Conservation (phyloP, 1,140 invertebrate species). For the Lineus longissimus region DNA sequence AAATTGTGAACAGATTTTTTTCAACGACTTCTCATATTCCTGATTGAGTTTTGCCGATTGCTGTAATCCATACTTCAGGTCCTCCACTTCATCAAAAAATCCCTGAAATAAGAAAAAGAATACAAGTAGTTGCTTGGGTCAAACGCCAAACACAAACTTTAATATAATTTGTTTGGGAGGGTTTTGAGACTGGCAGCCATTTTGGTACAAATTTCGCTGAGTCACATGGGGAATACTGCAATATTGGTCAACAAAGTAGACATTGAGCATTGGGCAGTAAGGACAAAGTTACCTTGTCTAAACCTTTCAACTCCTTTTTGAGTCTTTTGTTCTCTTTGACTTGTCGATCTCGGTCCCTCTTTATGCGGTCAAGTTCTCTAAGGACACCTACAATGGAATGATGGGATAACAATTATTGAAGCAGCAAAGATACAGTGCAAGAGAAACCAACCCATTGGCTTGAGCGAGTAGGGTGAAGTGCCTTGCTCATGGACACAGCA, state of each 20-base stretch:
- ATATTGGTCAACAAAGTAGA: too few relatives aligned
- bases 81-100: conserved; percentile 48
- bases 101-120: conserved; percentile 27
- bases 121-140: neutral
- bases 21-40: conserved; percentile 37
- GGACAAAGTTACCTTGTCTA: conserved; percentile 26
- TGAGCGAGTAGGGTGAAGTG: too few relatives aligned
- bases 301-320: conserved; percentile 34
- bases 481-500: too few relatives aligned
- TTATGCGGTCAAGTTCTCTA: conserved; percentile 21
- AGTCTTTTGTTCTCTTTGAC: conserved; percentile 33
- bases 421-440: too few relatives aligned
- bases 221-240: too few relatives aligned
- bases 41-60: conserved; percentile 40
- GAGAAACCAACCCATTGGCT: too few relatives aligned
- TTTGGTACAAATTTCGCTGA: too few relatives aligned
- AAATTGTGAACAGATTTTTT: conserved; percentile 36
- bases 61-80: conserved; percentile 40
- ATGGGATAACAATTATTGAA: too few relatives aligned
- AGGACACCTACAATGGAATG: too few relatives aligned
- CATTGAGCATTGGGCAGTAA: neutral
- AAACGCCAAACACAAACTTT: too few relatives aligned
- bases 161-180: too few relatives aligned
- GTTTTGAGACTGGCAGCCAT: too few relatives aligned
- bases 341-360: conserved; percentile 30